Percentiles rank a stretch among this genome's conserved stretches.
phyloP scores from a whole-genome alignment of 2,113 vertebrate genomes.

The Dolichotis patagonum region DNA sequence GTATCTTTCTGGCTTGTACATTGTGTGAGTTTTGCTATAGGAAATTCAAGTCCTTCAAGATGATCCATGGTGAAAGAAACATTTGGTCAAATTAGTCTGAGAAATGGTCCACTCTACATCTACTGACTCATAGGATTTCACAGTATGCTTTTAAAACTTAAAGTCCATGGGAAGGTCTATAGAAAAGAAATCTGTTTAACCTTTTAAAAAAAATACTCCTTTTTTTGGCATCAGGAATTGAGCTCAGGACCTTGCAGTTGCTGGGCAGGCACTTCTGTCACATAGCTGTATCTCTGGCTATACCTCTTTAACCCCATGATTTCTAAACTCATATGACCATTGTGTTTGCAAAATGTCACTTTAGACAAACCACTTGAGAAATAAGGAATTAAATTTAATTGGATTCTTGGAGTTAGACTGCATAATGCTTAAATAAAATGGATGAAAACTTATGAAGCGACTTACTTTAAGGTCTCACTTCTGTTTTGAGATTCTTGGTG shows the following conservation, averaged over 20 bases:
- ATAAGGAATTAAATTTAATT: background rate
- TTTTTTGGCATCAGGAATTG: too few relatives aligned
- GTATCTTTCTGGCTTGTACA: background rate
- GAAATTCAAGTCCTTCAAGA: background rate
- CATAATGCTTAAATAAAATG: background rate
- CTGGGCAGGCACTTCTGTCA: too few relatives aligned
- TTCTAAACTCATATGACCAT: background rate
- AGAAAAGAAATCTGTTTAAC: background rate
- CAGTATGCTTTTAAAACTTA: background rate
- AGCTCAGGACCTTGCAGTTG: too few relatives aligned
- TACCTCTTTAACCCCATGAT: background rate
- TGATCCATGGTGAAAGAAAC: background rate
- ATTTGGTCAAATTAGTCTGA: background rate
- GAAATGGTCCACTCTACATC: background rate
- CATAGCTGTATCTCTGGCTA: too few relatives aligned
- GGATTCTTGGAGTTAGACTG: background rate
- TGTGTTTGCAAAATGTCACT: conserved; percentile 25
- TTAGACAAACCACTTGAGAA: background rate
- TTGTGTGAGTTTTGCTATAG: rapidly evolving
- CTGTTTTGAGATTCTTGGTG: background rate
- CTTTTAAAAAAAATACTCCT: too few relatives aligned
- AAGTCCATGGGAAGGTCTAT: background rate
- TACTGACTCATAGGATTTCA: background rate
- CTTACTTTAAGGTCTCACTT: background rate
- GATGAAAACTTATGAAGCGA: background rate